Percentiles rank a stretch among this genome's conserved stretches.
phyloP scores from a whole-genome alignment of 2,113 vertebrate species.

The Aplodontia rufa region DNA sequence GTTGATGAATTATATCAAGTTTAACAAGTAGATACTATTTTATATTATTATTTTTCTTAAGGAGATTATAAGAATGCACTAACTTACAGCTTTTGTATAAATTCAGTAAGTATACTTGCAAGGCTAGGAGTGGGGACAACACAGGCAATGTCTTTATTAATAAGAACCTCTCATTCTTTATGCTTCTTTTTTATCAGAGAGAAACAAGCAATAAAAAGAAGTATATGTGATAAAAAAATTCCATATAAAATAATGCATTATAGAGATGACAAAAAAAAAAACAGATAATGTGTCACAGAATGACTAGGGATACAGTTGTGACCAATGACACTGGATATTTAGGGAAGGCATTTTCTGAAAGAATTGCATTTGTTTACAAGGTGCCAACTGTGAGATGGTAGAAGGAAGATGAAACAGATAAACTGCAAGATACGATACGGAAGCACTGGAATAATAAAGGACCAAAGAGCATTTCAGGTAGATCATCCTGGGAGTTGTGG shows the following conservation, averaged over 20 bases:
- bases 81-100: neutral
- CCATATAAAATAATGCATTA: neutral
- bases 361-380: neutral
- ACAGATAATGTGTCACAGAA: neutral
- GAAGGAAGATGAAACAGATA: neutral
- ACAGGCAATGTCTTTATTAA: neutral
- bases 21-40: neutral
- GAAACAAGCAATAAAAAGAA: neutral
- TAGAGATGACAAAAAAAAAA: neutral
- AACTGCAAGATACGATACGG: neutral
- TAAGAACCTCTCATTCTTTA: neutral
- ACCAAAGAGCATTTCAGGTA: neutral
- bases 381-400: neutral
- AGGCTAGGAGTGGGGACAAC: neutral
- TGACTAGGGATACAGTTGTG: neutral
- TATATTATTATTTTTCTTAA: neutral
- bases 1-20: neutral
- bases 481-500: accelerated
- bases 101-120: neutral
- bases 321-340: neutral
- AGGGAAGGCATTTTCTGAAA: neutral
- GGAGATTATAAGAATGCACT: neutral
- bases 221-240: neutral
- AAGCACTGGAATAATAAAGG: neutral
- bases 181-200: neutral